phyloP scores from a whole-genome alignment of 2,888 invertebrate species.

The Halictus ligatus region DNA sequence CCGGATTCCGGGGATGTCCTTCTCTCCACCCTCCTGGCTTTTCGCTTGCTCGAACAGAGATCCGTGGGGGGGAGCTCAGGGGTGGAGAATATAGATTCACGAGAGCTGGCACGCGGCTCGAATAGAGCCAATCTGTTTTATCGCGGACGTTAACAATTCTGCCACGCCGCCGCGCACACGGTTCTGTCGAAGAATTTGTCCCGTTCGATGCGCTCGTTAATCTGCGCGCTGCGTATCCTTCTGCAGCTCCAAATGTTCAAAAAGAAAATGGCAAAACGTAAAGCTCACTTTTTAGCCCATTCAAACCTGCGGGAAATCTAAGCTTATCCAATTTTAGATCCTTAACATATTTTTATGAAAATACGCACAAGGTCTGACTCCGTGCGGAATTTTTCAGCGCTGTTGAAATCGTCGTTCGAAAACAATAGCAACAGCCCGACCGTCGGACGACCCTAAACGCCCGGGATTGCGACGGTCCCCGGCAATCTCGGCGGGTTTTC shows the following conservation, averaged over 20 bases:
- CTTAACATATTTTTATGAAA: too few species aligned
- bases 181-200: not conserved
- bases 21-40: not conserved
- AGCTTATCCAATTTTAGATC: not conserved
- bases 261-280: not conserved
- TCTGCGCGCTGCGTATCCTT: not conserved
- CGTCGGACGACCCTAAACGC: not conserved
- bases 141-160: slow-evolving; percentile 18
- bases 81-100: slow-evolving; percentile 68
- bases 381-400: too few species aligned
- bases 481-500: not conserved
- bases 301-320: not conserved
- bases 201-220: not conserved
- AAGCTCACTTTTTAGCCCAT: not conserved
- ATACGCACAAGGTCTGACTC: too few species aligned
- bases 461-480: not conserved
- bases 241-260: not conserved
- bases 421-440: too few species aligned
- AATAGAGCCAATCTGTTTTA: slow-evolving; percentile 69
- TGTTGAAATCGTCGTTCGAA: too few species aligned
- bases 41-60: slow-evolving; percentile 22
- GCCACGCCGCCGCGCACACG: not conserved
- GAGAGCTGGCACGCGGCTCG: slow-evolving; percentile 61
- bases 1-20: slow-evolving; percentile 28
- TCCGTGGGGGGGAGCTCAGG: not conserved